These are phyloP conservation scores for Turnix velox DNA, from an alignment of 2,113 vertebrate genomes.

Conservation along the genomic window DNA sequence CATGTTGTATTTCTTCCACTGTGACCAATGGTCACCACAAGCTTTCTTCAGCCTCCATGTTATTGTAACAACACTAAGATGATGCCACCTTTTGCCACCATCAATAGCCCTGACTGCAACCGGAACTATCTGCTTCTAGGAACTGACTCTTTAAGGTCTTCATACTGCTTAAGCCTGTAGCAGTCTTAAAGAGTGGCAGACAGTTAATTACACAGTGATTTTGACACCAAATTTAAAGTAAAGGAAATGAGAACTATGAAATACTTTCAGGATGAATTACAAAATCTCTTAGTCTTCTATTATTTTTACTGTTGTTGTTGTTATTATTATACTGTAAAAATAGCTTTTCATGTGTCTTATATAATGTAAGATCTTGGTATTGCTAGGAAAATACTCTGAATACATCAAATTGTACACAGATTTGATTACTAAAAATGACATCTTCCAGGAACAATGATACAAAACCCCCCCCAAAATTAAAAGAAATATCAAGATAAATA, in stretches of 20 bases:
- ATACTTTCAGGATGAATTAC: not conserved
- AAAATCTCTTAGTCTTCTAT: not conserved
- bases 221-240: not conserved
- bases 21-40: not conserved
- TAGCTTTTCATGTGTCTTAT: not conserved
- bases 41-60: not conserved
- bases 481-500: not conserved
- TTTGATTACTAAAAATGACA: not conserved
- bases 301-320: not conserved
- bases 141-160: not conserved
- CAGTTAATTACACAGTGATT: not conserved
- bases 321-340: not conserved
- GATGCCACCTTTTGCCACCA: not conserved
- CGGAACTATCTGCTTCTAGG: not conserved
- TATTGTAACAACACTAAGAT: not conserved
- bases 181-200: not conserved
- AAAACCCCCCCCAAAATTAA: not conserved
- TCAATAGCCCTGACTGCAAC: not conserved
- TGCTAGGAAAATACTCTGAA: conserved; percentile 1
- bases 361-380: not conserved
- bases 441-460: not conserved
- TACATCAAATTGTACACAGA: not conserved
- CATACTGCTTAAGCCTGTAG: not conserved
- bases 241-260: not conserved
- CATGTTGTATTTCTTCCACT: not conserved